Evolutionary conservation across 2,888 invertebrate genomes (phyloP).

Genomic region (Cryptus viduatorius): DNA sequence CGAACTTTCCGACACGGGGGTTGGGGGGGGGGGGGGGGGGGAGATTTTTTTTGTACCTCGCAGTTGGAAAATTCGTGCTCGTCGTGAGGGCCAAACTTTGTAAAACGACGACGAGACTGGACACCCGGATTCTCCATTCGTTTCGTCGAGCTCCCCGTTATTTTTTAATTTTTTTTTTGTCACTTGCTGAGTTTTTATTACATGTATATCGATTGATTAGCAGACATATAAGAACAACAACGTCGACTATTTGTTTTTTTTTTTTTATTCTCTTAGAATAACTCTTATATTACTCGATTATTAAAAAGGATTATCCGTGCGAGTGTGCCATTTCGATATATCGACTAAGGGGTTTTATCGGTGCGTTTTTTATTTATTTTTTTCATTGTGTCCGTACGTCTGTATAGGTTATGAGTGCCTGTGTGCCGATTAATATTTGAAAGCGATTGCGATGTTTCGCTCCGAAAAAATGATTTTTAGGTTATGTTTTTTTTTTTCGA

Average conservation of each 20-base stretch:
- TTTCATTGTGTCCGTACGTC: conserved; percentile 45
- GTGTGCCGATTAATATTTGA: conserved; percentile 28
- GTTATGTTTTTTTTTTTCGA: neutral
- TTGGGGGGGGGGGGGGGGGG: conserved; percentile 15
- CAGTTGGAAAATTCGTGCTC: conserved; percentile 38
- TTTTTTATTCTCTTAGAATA: conserved; percentile 55
- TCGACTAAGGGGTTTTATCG: conserved; percentile 54
- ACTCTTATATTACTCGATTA: conserved; percentile 52
- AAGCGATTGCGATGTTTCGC: neutral
- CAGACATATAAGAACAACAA: conserved; percentile 69
- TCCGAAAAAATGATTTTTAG: neutral
- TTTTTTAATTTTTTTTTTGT: conserved; percentile 21
- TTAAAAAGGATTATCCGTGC: conserved; percentile 63
- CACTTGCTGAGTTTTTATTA: conserved; percentile 41
- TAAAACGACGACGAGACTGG: conserved; percentile 55
- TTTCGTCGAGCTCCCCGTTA: conserved; percentile 28
- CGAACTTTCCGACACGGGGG: conserved; percentile 29
- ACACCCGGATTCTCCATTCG: conserved; percentile 30
- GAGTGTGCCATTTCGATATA: conserved; percentile 64
- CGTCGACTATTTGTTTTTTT: conserved; percentile 55
- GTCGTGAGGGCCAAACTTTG: conserved; percentile 36
- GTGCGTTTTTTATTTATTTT: conserved; percentile 28
- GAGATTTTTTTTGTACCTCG: conserved; percentile 6
- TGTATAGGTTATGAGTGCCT: neutral
- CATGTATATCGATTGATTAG: conserved; percentile 62